Percentiles rank a stretch among this genome's conserved stretches.
phyloP scores from a whole-genome alignment of 2,888 invertebrate species.

The Anagyrus pseudococci region DNA sequence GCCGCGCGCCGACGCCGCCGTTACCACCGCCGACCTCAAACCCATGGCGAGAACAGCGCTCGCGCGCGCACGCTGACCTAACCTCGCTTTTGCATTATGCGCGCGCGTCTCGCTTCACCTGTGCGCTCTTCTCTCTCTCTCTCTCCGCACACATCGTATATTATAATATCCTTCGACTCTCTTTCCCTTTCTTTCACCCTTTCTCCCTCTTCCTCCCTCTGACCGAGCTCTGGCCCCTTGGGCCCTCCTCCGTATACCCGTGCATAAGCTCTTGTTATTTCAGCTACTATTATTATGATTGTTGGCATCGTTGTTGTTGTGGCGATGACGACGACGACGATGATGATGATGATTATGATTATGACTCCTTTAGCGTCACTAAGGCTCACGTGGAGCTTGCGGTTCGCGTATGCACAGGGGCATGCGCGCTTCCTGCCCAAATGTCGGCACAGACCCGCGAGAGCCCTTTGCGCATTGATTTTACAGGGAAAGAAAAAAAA shows the following conservation, averaged over 20 bases:
- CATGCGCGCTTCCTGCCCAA: slow-evolving; percentile 30
- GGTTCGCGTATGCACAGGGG: not conserved
- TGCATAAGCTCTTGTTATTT: too few species aligned
- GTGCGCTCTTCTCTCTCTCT: too few species aligned
- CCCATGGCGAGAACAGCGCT: slow-evolving; percentile 36
- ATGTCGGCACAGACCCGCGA: slow-evolving; percentile 7
- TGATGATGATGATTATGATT: too few species aligned
- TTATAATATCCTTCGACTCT: too few species aligned
- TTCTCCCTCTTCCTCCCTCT: not conserved
- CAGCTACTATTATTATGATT: not conserved
- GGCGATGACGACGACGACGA: too few species aligned
- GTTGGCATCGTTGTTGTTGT: not conserved
- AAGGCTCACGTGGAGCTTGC: too few species aligned
- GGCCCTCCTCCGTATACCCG: too few species aligned
- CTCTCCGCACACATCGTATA: too few species aligned
- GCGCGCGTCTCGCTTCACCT: slow-evolving; percentile 32
- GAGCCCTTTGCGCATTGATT: slow-evolving; percentile 10
- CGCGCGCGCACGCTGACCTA: slow-evolving; percentile 47
- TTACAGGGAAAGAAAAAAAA: slow-evolving; percentile 18
- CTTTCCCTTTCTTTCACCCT: too few species aligned
- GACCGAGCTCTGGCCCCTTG: too few species aligned
- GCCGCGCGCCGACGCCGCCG: slow-evolving; percentile 44
- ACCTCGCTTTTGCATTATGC: slow-evolving; percentile 45
- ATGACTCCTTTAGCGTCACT: too few species aligned
- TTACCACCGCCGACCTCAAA: slow-evolving; percentile 49